Percentiles rank a stretch among this genome's conserved stretches.
phyloP scores from a whole-genome alignment of 2,888 invertebrate species.

The Epiperipatus broadwayi region DNA sequence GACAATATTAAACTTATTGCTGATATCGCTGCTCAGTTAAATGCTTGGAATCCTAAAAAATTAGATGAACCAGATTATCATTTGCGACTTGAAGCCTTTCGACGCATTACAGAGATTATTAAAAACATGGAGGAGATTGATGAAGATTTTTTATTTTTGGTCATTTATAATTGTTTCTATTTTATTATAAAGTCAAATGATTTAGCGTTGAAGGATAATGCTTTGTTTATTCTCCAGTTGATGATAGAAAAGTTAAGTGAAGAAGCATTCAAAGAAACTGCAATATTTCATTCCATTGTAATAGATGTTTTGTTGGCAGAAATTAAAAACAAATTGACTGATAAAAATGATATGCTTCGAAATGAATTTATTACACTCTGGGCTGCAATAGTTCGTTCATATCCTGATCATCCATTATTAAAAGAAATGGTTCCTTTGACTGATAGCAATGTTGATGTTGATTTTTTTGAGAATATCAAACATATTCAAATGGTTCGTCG shows the following conservation, averaged over 20 bases:
- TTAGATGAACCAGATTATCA: conserved; percentile 88
- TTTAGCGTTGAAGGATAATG: conserved; percentile 56
- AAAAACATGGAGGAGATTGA: conserved; percentile 38
- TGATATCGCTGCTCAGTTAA: conserved; percentile 44
- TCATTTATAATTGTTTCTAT: conserved; percentile 63
- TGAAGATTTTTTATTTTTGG: conserved; percentile 40
- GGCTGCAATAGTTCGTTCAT: conserved; percentile 40
- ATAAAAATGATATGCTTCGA: conserved; percentile 40
- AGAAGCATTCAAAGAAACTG: conserved; percentile 29
- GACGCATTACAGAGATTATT: conserved; percentile 40
- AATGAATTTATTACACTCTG: conserved; percentile 60
- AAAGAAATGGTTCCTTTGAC: conserved; percentile 36
- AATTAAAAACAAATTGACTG: conserved; percentile 49
- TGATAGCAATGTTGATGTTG: conserved; percentile 55
- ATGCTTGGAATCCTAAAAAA: conserved; percentile 67
- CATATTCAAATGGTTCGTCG: conserved; percentile 37
- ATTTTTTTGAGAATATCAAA: conserved; percentile 81
- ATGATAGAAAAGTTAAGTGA: conserved; percentile 41
- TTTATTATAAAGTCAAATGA: conserved; percentile 59
- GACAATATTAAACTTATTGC: conserved; percentile 29
- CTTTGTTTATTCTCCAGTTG: conserved; percentile 49
- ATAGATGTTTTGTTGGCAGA: conserved; percentile 51
- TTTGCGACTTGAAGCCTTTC: conserved; percentile 54
- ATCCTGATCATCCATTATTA: conserved; percentile 20
- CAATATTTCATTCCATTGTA: conserved; percentile 46